Evolutionary conservation across 2,888 invertebrate species (phyloP).

Genomic region (Campopleginae sp.): DNA sequence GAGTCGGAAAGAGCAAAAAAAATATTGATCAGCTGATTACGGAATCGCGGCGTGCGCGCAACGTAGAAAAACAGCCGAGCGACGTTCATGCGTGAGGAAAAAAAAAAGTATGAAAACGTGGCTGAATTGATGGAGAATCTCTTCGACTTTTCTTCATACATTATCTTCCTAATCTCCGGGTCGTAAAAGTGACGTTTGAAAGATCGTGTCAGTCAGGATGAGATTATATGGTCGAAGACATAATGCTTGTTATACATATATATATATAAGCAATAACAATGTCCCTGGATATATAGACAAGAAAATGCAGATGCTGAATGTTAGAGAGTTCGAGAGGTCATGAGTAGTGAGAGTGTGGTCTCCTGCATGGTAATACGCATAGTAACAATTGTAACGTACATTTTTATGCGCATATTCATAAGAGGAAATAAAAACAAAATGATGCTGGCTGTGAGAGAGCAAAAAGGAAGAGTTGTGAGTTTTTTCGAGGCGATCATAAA

Average conservation of each 20-base stretch:
- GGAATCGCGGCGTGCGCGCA: not conserved
- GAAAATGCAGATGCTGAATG: conserved; percentile 34
- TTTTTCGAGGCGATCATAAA: conserved; percentile 31
- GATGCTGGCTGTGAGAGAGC: conserved; percentile 26
- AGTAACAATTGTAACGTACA: conserved; percentile 16
- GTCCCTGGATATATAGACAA: not conserved
- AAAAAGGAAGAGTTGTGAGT: conserved; percentile 34
- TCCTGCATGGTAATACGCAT: not conserved
- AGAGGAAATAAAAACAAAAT: conserved; percentile 35
- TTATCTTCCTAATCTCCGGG: conserved; percentile 31
- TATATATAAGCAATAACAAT: conserved; percentile 7
- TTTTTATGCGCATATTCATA: conserved; percentile 5
- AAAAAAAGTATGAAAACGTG: not conserved
- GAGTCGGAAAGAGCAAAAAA: not conserved
- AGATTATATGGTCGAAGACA: conserved; percentile 38
- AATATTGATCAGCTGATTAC: not conserved
- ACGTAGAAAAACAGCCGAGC: not conserved
- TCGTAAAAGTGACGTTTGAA: conserved; percentile 46
- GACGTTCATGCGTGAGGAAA: not conserved
- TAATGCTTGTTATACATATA: conserved; percentile 5
- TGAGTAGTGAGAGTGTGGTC: conserved; percentile 6
- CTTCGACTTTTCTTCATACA: conserved; percentile 10
- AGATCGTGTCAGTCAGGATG: conserved; percentile 28
- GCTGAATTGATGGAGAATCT: conserved; percentile 16
- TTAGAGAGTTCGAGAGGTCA: conserved; percentile 56